Base-by-base conservation (phyloP, 2,797 vertebrate genomes). In the Oryzias dopingdopingensis region DNA sequence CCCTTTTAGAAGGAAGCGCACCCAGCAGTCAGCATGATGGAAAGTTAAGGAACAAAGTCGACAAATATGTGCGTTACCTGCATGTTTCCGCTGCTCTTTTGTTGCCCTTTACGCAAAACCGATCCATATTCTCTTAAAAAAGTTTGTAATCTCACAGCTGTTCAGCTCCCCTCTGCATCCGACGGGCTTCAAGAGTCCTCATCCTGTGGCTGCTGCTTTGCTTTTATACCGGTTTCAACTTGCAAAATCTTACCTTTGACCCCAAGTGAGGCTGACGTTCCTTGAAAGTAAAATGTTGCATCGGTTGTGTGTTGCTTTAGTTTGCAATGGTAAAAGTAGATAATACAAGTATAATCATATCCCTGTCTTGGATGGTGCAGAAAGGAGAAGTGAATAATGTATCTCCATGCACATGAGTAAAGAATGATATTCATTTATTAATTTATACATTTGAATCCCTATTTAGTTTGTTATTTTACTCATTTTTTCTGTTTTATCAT, bases 331-430 rank as follows among this genome's bases (percentile, higher is more conserved):
- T 80, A 87, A 90, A 86, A 82, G 75, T 72, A 82, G 76, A 84
- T 90, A 89, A 91, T 91, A 86, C 85, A 89, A 90, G 88, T 89
- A 86, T 90, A 91, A 91, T 90, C 70, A 82, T 80, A 83, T 88
- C 81, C 67, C 59, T 55, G 54, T 70, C 72, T 63, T 50, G 70
- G 77, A 79, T 77, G 78, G 46, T 49, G 67, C 70, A 22, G 72
- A 71, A 65, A 78, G 57, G 52, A 66, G 70, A 61, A 55, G 83
- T 80, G 88, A 87, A 91, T 90, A 87, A 91, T 90, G 89, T 85
- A 86, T 86, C 80, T 68, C 50, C 74, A 84, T 86, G 86, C 72
- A 88, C 84, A 91, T 87, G 72, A 70, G 73, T 76, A 70, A 80
- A 83, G 52, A 89, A 87, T 84, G 32, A 86, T 80, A 86, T 83